Evolutionary conservation across 53 echinoderm and acorn worm genomes (phyloP), one percentile per base, ranked within the genome.

Genomic region (Paracentrotus lividus): DNA sequence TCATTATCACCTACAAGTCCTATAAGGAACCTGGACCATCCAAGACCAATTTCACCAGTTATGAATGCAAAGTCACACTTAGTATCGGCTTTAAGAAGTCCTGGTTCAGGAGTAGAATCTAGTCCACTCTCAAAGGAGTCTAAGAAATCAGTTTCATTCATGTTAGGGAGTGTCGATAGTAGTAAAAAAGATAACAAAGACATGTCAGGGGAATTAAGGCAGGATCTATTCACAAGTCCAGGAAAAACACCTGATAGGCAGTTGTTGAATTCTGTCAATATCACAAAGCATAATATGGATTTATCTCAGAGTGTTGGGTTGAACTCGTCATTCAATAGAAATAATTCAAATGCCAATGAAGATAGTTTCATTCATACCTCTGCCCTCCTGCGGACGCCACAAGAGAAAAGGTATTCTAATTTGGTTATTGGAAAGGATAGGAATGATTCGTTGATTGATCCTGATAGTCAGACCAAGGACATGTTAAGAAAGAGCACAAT

Each of bases 121-220:
- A 42, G 56, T 78, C 92, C 42, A 27, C 29, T 92, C n/a, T 53
- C 92, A 56, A 92, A 78, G 31, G 92, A 92, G 54, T 92, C 92
- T 6, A 92, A 92, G 60, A 92, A 92, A 43, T 92, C 77, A 78
- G 92, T 92, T 53, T 42, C 57, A 16, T 92, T 92, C 59, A 78
- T 92, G 92, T 27, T 92, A 34, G 92, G 92, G 57, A 42, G 45
- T 56, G 31, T 69, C 31, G 58, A 89, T 36, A 56, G 42, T 58
- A 36, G 57, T 21, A 55, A 87, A 44, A 56, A 20, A 1, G 23
- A 57, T 29, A 20, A 87, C 1, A 7, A 57, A 34, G 43, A 89
- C 40, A 26, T 34, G 9, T 26, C 42, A 27, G 60, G 65, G 24
- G 34, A 86, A 33, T 33, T 55, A 2, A 55, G 33, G 36, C 13